Conservation (phyloP, 2,797 vertebrate species). For the Capromys pilorides region DNA sequence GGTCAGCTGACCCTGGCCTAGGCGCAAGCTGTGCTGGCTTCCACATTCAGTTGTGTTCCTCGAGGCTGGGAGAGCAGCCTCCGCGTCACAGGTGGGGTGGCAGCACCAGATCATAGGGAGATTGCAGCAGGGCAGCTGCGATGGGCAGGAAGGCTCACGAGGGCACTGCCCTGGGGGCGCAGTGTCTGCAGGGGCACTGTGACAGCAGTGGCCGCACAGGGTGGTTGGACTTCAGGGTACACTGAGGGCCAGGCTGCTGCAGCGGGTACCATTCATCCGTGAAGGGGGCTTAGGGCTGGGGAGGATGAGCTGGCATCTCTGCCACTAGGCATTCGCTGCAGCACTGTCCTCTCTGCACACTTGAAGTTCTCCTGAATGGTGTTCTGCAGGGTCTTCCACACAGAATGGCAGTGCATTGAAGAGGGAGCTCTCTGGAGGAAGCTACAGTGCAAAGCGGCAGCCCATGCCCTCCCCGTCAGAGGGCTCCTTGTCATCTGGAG, state of each 20-base stretch:
- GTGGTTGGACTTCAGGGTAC: accelerated
- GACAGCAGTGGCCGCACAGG: accelerated
- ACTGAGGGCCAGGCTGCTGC: background rate
- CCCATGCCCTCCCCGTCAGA: conserved; percentile 97
- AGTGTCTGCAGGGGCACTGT: accelerated
- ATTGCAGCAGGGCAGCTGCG: no score
- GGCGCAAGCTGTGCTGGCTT: accelerated
- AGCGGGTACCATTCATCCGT: accelerated
- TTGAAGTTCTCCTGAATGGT: accelerated
- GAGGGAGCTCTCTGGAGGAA: conserved; percentile 94
- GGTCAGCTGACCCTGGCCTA: background rate
- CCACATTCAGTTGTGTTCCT: accelerated
- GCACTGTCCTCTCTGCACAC: accelerated
- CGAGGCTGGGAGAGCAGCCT: background rate
- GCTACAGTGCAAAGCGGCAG: conserved; percentile 93
- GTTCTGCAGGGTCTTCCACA: conserved; percentile 90
- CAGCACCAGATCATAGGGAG: no score
- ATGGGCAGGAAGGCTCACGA: background rate
- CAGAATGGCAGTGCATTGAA: conserved; percentile 96
- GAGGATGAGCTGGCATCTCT: background rate
- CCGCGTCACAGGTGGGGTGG: accelerated
- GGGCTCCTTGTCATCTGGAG: conserved; percentile 96
- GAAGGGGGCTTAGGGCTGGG: background rate
- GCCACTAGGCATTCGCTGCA: background rate
- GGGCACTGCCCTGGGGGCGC: background rate